A percentile compares a stretch with the other conserved stretches of the same genome.
Evolutionary conservation across 2,797 vertebrate species (phyloP).

Genomic region (Limosa lapponica): DNA sequence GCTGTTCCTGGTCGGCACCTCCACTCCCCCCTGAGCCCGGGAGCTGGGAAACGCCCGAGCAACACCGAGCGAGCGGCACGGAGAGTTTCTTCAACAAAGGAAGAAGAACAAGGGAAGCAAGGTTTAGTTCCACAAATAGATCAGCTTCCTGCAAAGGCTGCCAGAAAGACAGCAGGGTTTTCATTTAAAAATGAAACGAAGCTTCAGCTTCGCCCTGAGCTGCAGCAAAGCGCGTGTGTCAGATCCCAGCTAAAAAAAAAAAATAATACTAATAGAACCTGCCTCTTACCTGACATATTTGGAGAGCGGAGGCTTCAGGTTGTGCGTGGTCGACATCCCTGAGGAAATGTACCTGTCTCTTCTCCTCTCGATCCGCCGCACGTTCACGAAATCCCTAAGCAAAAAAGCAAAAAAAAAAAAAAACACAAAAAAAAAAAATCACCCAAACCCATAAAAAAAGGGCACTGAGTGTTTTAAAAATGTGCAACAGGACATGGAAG

Average conservation of each 20-base stretch:
- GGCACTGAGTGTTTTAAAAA: background rate
- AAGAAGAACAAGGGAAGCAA: conserved; percentile 45
- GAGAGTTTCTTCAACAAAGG: conserved; percentile 54
- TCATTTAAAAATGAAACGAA: background rate
- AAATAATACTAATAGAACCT: background rate
- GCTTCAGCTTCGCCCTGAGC: background rate
- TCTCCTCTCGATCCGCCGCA: conserved; percentile 91
- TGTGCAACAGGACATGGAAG: rapidly evolving
- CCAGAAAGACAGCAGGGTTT: conserved; percentile 51
- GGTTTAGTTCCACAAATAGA: conserved; percentile 40
- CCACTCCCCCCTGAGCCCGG: background rate
- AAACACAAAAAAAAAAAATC: background rate
- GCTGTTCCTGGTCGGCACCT: background rate
- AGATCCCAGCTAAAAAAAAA: background rate
- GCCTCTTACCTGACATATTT: conserved; percentile 89
- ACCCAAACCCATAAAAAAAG: no score
- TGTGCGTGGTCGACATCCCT: conserved; percentile 89
- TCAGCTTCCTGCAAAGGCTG: conserved; percentile 39
- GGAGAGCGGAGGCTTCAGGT: conserved; percentile 82
- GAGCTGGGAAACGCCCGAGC: conserved; percentile 37
- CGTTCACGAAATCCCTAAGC: conserved; percentile 93
- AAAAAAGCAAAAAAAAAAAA: background rate
- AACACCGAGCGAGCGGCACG: background rate
- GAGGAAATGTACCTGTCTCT: conserved; percentile 91
- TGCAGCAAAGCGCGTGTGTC: background rate